These are phyloP conservation scores for Lasioglossum zephyrum DNA, from an alignment of 2,888 invertebrate genomes.

Conservation along the genomic window DNA sequence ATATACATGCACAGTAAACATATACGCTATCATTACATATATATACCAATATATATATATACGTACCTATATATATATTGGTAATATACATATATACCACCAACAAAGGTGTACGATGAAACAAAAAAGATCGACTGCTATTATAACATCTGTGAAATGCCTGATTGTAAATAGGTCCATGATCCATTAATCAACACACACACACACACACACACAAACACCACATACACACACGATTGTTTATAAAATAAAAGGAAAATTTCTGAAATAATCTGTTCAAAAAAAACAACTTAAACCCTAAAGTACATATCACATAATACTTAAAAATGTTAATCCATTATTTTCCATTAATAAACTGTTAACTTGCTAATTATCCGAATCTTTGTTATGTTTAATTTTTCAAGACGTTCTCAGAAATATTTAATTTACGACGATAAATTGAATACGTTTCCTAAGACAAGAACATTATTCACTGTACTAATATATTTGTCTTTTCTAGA, in stretches of 20 bases:
- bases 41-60: no score
- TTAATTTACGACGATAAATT: slow-evolving; percentile 31
- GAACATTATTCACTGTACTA: slow-evolving; percentile 28
- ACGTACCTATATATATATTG: no score
- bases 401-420: slow-evolving; percentile 29
- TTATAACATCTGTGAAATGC: slow-evolving; percentile 48
- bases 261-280: slow-evolving; percentile 49
- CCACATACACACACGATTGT: slow-evolving; percentile 33
- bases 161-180: slow-evolving; percentile 66
- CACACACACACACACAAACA: slow-evolving; percentile 8
- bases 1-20: slow-evolving; percentile 61
- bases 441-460: slow-evolving; percentile 43
- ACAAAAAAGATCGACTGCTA: slow-evolving; percentile 45
- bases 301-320: slow-evolving; percentile 69
- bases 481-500: slow-evolving; percentile 40
- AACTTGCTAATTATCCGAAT: slow-evolving; percentile 40
- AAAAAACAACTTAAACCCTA: slow-evolving; percentile 54
- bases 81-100: slow-evolving; percentile 18
- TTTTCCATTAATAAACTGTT: slow-evolving; percentile 72
- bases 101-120: slow-evolving; percentile 25
- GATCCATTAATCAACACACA: slow-evolving; percentile 48
- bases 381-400: slow-evolving; percentile 40
- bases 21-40: slow-evolving; percentile 48
- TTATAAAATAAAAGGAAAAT: slow-evolving; percentile 59
- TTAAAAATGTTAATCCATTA: slow-evolving; percentile 68